phyloP scores from a whole-genome alignment of 1,140 invertebrate genomes.

The Globodera rostochiensis region DNA sequence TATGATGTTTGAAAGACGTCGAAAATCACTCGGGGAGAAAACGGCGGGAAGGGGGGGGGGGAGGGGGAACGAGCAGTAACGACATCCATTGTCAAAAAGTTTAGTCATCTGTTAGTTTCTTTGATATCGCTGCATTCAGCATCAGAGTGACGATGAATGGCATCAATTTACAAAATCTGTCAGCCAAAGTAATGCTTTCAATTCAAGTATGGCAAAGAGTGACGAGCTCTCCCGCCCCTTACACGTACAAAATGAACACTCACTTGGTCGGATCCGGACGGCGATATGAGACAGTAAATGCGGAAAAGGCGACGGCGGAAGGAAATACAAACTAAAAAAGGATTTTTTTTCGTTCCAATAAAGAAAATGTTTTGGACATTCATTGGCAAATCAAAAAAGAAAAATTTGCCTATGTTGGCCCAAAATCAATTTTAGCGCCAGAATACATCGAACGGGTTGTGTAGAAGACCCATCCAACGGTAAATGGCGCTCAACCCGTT shows the following conservation, averaged over 20 bases:
- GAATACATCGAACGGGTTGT: slow-evolving; percentile 5
- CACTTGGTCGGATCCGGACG: neutral
- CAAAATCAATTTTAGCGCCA: slow-evolving; percentile 5
- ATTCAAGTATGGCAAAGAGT: neutral
- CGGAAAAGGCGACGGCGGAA: slow-evolving; percentile 9
- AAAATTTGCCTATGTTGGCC: neutral
- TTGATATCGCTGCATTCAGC: no score
- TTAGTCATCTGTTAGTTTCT: no score
- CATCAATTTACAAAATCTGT: no score
- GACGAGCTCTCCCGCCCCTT: neutral
- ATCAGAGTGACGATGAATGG: no score
- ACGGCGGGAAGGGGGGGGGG: no score
- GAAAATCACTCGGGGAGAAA: no score
- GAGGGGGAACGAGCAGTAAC: no score
- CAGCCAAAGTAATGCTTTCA: no score
- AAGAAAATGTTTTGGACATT: neutral
- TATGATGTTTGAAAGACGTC: no score
- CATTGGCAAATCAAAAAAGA: neutral
- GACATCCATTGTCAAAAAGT: no score
- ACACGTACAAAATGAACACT: neutral
- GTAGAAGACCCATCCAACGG: neutral
- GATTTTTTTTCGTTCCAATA: neutral
- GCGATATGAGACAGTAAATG: slow-evolving; percentile 1
- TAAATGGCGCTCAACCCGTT: neutral
- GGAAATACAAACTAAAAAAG: slow-evolving; percentile 18